Conservation (phyloP, 1,140 invertebrate genomes). For the Lepidostoma basale region DNA sequence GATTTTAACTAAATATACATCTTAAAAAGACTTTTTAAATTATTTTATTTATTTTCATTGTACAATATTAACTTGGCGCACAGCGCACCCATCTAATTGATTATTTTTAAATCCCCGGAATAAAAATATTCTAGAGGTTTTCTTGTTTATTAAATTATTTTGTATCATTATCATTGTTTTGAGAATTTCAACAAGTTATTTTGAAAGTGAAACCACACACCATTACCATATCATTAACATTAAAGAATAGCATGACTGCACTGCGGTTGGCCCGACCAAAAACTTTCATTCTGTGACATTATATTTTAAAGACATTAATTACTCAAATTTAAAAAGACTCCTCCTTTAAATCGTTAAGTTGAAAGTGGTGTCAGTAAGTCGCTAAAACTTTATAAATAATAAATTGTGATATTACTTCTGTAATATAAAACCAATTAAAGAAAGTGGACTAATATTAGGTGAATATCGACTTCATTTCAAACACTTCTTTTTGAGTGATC, state of each 20-base stretch:
- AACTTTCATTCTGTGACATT: constrained; percentile 23
- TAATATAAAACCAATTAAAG: constrained; percentile 11
- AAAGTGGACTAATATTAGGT: background rate
- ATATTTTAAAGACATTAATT: constrained; percentile 13
- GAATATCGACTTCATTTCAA: background rate
- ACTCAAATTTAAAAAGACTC: background rate
- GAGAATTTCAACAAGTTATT: background rate
- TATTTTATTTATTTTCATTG: too few species aligned
- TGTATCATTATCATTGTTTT: too few species aligned
- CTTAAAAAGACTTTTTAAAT: too few species aligned
- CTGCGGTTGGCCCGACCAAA: constrained; percentile 14
- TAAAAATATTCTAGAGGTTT: too few species aligned
- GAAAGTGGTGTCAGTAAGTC: background rate
- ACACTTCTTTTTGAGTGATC: constrained; percentile 16
- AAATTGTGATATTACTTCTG: constrained; percentile 24
- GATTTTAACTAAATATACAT: too few species aligned
- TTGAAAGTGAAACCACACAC: constrained; percentile 1
- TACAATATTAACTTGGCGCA: too few species aligned
- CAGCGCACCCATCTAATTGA: too few species aligned
- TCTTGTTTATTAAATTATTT: too few species aligned
- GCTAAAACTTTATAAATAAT: constrained; percentile 7
- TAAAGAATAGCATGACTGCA: background rate
- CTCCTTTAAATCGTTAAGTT: background rate
- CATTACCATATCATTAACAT: constrained; percentile 7
- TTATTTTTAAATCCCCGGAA: too few species aligned